phyloP scores from a whole-genome alignment of 2,113 vertebrate genomes.

The Glaucomys volans region DNA sequence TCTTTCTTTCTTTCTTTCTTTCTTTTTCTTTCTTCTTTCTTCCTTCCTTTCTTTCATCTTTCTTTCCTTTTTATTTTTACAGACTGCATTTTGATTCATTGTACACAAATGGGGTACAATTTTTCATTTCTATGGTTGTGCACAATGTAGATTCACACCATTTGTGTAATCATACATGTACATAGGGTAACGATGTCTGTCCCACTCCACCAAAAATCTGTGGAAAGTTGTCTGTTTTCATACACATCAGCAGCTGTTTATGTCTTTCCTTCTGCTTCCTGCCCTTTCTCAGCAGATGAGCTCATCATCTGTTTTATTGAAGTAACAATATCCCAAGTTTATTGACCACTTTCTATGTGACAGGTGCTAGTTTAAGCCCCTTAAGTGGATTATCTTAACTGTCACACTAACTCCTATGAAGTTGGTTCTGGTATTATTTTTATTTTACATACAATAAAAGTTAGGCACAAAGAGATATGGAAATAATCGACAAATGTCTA shows the following conservation, averaged over 20 bases:
- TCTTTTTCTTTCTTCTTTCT: too few species aligned
- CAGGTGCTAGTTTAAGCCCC: neutral
- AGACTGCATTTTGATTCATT: too few species aligned
- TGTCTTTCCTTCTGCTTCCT: neutral
- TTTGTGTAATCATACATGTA: too few species aligned
- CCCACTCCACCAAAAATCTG: too few species aligned
- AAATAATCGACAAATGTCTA: neutral
- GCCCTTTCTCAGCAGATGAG: neutral
- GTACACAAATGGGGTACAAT: too few species aligned
- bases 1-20: too few species aligned
- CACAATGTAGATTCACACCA: too few species aligned
- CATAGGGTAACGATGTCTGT: too few species aligned
- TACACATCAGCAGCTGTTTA: neutral
- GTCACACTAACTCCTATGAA: neutral
- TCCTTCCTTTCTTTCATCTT: too few species aligned
- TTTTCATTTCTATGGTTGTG: too few species aligned
- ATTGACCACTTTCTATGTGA: neutral
- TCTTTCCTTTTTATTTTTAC: too few species aligned
- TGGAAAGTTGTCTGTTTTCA: constrained; percentile 5
- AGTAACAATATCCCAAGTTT: neutral
- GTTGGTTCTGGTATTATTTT: neutral
- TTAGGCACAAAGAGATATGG: neutral
- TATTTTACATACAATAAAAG: neutral
- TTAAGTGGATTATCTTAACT: neutral
- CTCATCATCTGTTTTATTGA: neutral